phyloP scores from a whole-genome alignment of 2,797 vertebrate genomes.

The Setipinna tenuifilis region DNA sequence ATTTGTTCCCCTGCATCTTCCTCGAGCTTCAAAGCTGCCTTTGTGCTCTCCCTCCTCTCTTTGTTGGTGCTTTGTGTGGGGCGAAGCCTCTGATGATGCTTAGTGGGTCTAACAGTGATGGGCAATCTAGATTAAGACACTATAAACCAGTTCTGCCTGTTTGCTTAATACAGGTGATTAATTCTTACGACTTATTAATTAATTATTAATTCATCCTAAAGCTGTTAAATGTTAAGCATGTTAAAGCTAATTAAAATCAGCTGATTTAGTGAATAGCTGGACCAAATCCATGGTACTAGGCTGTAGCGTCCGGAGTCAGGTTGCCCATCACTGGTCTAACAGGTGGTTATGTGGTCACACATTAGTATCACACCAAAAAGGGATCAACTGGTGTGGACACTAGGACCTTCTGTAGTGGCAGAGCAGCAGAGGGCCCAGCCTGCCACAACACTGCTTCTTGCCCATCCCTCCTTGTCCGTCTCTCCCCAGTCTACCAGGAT shows the following conservation, averaged over 20 bases:
- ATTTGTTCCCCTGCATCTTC: neutral
- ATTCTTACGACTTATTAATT: too few species aligned
- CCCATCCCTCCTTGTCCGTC: neutral
- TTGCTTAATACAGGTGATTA: too few species aligned
- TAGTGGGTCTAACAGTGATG: neutral
- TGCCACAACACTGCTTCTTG: neutral
- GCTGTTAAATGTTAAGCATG: too few species aligned
- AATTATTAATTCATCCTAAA: too few species aligned
- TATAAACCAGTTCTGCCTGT: too few species aligned
- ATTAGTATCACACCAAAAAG: neutral
- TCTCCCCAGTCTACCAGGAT: neutral
- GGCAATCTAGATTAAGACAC: too few species aligned
- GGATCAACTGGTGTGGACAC: neutral
- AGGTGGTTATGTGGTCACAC: neutral
- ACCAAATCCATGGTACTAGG: too few species aligned
- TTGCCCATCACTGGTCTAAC: neutral
- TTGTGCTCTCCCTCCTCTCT: neutral
- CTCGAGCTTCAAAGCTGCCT: neutral
- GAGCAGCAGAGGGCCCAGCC: neutral
- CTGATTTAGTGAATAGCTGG: too few species aligned
- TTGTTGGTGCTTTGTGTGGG: neutral
- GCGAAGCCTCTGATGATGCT: neutral
- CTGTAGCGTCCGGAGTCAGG: too few species aligned
- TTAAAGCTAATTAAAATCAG: too few species aligned
- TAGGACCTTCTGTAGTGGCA: neutral